Conservation (phyloP, 2,888 invertebrate genomes). For the Octodonta nipae region DNA sequence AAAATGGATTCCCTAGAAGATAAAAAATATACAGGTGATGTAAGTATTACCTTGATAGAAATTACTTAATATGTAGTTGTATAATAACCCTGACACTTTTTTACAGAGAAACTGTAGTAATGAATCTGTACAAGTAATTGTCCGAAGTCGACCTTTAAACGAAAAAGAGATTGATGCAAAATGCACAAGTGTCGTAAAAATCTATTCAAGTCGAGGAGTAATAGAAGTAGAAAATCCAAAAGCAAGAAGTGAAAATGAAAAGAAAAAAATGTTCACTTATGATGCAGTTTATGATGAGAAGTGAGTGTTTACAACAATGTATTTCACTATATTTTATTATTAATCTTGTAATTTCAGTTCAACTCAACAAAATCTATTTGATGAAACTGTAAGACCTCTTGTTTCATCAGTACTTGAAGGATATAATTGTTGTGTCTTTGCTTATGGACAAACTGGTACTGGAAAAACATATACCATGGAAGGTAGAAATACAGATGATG, state of each 20-base stretch:
- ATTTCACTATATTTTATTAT: too few species aligned
- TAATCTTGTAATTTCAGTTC: too few species aligned
- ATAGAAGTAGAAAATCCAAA: slow-evolving; percentile 83
- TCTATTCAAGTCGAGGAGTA: slow-evolving; percentile 73
- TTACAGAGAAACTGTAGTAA: slow-evolving; percentile 32
- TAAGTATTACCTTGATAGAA: slow-evolving; percentile 8
- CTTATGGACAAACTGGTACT: slow-evolving; percentile 97
- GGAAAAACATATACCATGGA: slow-evolving; percentile 72
- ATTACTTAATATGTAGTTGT: not conserved
- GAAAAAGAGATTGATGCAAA: slow-evolving; percentile 68
- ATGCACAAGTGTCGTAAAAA: slow-evolving; percentile 66
- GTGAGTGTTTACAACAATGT: slow-evolving; percentile 37
- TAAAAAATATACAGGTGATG: slow-evolving; percentile 12
- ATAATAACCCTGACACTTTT: slow-evolving; percentile 4
- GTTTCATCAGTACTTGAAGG: slow-evolving; percentile 92
- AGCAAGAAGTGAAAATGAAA: slow-evolving; percentile 49
- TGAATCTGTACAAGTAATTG: slow-evolving; percentile 92
- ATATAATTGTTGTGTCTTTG: slow-evolving; percentile 98
- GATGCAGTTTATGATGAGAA: slow-evolving; percentile 90
- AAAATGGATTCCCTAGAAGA: too few species aligned
- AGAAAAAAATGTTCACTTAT: slow-evolving; percentile 90
- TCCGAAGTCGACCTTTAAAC: slow-evolving; percentile 90
- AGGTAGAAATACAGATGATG: slow-evolving; percentile 36
- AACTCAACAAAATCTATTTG: slow-evolving; percentile 83
- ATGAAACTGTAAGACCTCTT: slow-evolving; percentile 87